phyloP scores from a whole-genome alignment of 2,113 vertebrate species.

The Chaetorhynchus papuensis region DNA sequence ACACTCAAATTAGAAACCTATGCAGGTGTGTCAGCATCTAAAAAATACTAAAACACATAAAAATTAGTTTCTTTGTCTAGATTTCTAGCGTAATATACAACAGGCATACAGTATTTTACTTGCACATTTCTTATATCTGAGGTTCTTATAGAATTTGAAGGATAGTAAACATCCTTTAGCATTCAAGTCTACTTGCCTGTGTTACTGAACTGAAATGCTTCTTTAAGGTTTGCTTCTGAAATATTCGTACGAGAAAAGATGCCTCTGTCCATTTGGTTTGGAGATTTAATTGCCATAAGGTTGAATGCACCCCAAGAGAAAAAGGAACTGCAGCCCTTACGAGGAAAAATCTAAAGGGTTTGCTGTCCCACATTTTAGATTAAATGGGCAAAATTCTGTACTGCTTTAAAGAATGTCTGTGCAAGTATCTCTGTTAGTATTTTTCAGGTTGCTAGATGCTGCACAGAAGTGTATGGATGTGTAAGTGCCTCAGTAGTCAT shows the following conservation, averaged over 20 bases:
- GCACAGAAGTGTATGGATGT: background rate
- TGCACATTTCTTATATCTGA: background rate
- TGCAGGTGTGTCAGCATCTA: background rate
- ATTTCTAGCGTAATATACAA: background rate
- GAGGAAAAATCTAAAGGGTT: background rate
- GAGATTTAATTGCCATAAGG: background rate
- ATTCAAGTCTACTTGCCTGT: background rate
- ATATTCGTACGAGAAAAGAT: background rate
- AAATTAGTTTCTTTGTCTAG: background rate
- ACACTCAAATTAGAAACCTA: background rate
- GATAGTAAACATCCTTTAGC: background rate
- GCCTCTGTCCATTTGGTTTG: background rate
- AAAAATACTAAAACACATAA: background rate
- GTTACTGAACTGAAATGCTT: background rate
- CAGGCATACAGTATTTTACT: background rate
- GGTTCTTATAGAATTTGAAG: background rate
- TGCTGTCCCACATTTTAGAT: background rate
- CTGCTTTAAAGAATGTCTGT: background rate
- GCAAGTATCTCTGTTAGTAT: no score
- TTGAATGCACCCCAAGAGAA: background rate
- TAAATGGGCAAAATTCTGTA: background rate
- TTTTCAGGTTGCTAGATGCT: background rate
- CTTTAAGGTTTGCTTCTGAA: background rate
- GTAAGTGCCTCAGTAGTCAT: background rate
- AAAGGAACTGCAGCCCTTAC: background rate